phyloP scores from a whole-genome alignment of 1,140 invertebrate genomes.

The Diorhabda carinulata region DNA sequence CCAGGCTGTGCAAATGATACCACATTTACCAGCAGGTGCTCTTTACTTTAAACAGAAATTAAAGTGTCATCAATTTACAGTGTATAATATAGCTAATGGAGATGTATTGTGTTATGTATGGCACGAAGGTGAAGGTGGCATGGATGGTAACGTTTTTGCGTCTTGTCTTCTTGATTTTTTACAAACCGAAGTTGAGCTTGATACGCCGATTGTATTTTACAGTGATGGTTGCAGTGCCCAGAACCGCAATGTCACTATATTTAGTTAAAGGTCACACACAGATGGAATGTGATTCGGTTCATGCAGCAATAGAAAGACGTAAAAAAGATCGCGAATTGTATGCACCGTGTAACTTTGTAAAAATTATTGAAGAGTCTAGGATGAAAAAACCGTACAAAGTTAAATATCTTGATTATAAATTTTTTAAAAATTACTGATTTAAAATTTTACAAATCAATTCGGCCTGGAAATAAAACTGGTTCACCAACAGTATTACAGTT shows the following conservation, averaged over 20 bases:
- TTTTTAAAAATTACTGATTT: not conserved
- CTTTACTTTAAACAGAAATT: constrained; percentile 32
- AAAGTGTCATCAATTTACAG: constrained; percentile 11
- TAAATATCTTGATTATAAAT: constrained; percentile 13
- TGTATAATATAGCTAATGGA: not conserved
- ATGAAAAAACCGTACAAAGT: constrained; percentile 14
- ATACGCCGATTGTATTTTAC: not conserved
- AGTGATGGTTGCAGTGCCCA: constrained; percentile 27
- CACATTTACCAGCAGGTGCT: constrained; percentile 37
- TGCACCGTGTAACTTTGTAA: constrained; percentile 13
- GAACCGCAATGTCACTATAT: constrained; percentile 37
- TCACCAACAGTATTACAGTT: too few relatives aligned
- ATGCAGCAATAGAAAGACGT: constrained; percentile 31
- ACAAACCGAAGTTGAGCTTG: too few relatives aligned
- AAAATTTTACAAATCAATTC: not conserved
- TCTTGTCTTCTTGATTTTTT: too few relatives aligned
- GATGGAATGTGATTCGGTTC: constrained; percentile 47
- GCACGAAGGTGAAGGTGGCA: too few relatives aligned
- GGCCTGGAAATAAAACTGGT: too few relatives aligned
- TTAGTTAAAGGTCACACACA: constrained; percentile 48
- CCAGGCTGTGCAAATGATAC: constrained; percentile 13
- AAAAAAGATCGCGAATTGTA: constrained; percentile 5
- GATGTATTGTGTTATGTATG: too few relatives aligned
- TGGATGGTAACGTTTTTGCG: too few relatives aligned
- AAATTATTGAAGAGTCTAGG: constrained; percentile 4